Evolutionary conservation across 2,113 vertebrate species (phyloP).

Genomic region (Alexandromys fortis): DNA sequence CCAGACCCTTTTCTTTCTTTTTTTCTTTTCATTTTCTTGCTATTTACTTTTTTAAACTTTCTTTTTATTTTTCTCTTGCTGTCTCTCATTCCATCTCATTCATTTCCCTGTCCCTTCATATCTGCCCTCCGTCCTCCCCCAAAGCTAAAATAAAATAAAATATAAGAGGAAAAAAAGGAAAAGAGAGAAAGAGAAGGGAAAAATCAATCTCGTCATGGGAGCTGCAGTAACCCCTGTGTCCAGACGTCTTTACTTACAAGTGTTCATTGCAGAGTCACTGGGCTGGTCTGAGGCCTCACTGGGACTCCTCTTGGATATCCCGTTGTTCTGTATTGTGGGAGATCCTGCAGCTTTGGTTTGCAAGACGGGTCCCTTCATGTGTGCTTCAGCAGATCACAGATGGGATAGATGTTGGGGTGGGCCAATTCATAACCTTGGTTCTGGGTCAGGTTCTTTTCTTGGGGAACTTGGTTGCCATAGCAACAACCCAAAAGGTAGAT

Average conservation of each 20-base stretch:
- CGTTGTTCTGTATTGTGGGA: not conserved
- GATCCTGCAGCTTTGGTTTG: not conserved
- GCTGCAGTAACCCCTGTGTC: not conserved
- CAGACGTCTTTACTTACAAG: not conserved
- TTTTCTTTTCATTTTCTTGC: not conserved
- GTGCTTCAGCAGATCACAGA: not conserved
- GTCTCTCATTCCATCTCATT: not conserved
- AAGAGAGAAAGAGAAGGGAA: not conserved
- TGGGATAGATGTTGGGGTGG: not conserved
- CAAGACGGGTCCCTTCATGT: not conserved
- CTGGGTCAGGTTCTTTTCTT: not conserved
- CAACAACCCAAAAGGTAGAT: not conserved
- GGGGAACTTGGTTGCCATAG: not conserved
- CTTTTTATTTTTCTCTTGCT: not conserved
- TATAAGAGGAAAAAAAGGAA: not conserved
- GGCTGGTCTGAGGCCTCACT: not conserved
- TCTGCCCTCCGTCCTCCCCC: not conserved
- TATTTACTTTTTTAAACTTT: not conserved
- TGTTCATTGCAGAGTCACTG: not conserved
- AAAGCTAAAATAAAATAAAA: not conserved
- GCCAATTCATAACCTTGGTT: not conserved
- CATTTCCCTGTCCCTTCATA: not conserved
- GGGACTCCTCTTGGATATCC: not conserved
- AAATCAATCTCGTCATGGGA: not conserved
- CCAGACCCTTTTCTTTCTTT: too few relatives aligned